Base-by-base conservation (phyloP, 2,113 vertebrate genomes). In the Platichthys flesus region DNA sequence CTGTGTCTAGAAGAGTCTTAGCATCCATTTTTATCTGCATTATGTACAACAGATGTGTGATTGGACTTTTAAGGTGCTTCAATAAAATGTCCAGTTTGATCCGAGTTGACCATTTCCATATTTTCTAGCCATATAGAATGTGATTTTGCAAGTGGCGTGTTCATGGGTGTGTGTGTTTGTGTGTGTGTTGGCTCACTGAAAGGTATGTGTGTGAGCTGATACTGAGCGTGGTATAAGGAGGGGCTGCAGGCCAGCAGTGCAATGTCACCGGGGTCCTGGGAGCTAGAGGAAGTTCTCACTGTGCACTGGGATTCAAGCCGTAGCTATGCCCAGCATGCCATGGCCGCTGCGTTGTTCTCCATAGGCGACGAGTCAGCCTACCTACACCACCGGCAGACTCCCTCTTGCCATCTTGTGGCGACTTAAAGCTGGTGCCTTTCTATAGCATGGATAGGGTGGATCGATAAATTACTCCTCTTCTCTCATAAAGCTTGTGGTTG, bases 251-350 rank as follows among this genome's bases (percentile, higher is more conserved):
- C 81, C 74, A 84, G 76, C 85, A 82, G 79, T 81, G 81, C 86
- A 65, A 85, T 90, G 90, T 91, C 90, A 92, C 91, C 88, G 90
- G 91, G 91, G 92, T 93, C 92, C 84, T 87, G 86, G 87, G 91
- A 93, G 89, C 74, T 56, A 91, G 90, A 93, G 94, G 94, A 94
- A 94, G 90, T 84, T 76, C 94, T 91, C 88, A 85, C 93, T 94
- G 92, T 92, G 94, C 89, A 72, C 80, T 88, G 92, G 92, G 93
- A 94, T 88, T 91, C 74, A 71, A 88, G 90, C 93, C 92, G 90
- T 90, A 83, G 74, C 85, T 85, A 86, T 93, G 91, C 93, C 92
- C 94, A 92, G 94, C 94, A 84, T 93, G 94, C 92, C 90, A 91
- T 93, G 92, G 91, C 90, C 87, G 85, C 90, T 89, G 88, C 83